Conservation (phyloP, 2,888 invertebrate genomes). For the Serrognathus titanus region DNA sequence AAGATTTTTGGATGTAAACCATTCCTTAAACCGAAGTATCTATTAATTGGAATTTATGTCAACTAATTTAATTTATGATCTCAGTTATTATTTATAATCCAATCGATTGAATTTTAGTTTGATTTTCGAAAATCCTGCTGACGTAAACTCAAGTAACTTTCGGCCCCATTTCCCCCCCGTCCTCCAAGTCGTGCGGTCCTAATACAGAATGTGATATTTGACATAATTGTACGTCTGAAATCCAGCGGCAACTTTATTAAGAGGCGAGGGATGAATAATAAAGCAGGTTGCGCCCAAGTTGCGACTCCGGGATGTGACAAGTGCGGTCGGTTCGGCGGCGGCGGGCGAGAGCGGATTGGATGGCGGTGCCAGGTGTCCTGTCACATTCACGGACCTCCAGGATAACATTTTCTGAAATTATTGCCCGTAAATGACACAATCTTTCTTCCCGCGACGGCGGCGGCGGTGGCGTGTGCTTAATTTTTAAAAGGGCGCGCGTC, state of each 20-base stretch:
- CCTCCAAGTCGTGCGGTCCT: neutral
- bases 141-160: no score
- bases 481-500: conserved; percentile 2
- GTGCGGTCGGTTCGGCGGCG: conserved; percentile 18
- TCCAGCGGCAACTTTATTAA: conserved; percentile 30
- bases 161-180: no score
- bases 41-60: no score
- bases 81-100: no score
- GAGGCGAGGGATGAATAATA: conserved; percentile 28
- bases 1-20: no score
- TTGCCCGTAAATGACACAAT: conserved; percentile 28
- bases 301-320: conserved; percentile 23
- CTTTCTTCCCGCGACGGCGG: conserved; percentile 15
- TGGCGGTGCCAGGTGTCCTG: conserved; percentile 27
- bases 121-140: no score
- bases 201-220: conserved; percentile 17
- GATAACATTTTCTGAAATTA: conserved; percentile 23
- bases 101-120: no score
- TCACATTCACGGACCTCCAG: conserved; percentile 24
- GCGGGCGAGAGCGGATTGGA: conserved; percentile 20
- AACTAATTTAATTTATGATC: no score
- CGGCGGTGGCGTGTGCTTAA: neutral
- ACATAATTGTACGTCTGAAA: conserved; percentile 30
- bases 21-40: no score
- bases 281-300: conserved; percentile 19